Conservation (phyloP, 2,888 invertebrate species). For the Apodemia duryi region DNA sequence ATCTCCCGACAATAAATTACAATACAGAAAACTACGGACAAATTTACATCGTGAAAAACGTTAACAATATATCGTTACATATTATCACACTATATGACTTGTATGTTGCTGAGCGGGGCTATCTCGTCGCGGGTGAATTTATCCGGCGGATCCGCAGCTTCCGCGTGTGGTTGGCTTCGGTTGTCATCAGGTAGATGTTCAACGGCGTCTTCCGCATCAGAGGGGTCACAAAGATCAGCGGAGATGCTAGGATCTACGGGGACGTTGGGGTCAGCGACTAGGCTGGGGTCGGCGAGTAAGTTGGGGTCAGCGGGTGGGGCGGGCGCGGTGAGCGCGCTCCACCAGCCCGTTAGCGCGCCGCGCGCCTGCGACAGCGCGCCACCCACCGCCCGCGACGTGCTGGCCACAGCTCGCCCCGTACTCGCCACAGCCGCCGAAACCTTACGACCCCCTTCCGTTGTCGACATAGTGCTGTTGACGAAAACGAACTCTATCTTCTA, state of each 20-base stretch:
- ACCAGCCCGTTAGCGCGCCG: conserved; percentile 92
- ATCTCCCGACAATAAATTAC: conserved; percentile 18
- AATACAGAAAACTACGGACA: conserved; percentile 23
- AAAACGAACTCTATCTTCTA: background rate
- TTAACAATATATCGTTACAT: conserved; percentile 23
- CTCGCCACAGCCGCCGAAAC: conserved; percentile 95
- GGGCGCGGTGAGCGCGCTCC: conserved; percentile 80
- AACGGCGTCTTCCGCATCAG: conserved; percentile 42
- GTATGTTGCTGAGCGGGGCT: conserved; percentile 47
- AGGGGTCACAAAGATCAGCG: conserved; percentile 35
- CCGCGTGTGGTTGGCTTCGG: conserved; percentile 27
- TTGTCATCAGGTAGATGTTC: conserved; percentile 33
- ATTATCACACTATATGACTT: conserved; percentile 44
- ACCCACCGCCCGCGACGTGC: conserved; percentile 77
- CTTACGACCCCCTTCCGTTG: conserved; percentile 94
- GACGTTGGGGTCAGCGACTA: conserved; percentile 28
- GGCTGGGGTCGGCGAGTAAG: conserved; percentile 24
- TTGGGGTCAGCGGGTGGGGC: conserved; percentile 28
- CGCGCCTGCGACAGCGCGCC: conserved; percentile 93
- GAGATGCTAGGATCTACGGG: conserved; percentile 22
- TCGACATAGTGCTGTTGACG: conserved; percentile 91
- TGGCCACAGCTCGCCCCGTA: conserved; percentile 92
- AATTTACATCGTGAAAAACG: conserved; percentile 16
- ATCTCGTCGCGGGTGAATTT: conserved; percentile 51
- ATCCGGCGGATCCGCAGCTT: conserved; percentile 34